Conservation (phyloP, 2,113 vertebrate species). For the Epinephelus cyanopodus region DNA sequence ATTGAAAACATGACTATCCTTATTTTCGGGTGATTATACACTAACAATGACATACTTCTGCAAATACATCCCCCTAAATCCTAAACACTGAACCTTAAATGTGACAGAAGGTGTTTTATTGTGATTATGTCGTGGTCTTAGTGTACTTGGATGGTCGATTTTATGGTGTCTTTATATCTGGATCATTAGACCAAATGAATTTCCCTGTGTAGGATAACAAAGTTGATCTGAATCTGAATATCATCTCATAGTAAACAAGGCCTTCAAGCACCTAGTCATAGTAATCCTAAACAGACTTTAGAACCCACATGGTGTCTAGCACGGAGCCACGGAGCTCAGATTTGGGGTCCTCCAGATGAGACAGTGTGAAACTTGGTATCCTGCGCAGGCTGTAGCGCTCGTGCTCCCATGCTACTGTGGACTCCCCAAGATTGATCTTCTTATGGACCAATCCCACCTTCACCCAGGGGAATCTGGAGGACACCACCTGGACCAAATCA, state of each 20-base stretch:
- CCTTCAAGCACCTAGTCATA: background rate
- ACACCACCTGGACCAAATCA: slow-evolving; percentile 76
- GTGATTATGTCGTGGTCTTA: too few species aligned
- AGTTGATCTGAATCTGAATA: too few species aligned
- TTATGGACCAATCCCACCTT: slow-evolving; percentile 83
- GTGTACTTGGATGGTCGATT: too few species aligned
- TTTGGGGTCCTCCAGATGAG: slow-evolving; percentile 82
- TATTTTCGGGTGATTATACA: too few species aligned
- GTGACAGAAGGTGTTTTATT: too few species aligned
- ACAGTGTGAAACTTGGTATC: slow-evolving; percentile 85
- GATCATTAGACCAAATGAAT: too few species aligned
- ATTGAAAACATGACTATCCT: too few species aligned
- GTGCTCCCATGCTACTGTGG: slow-evolving; percentile 85
- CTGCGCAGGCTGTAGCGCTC: slow-evolving; percentile 84
- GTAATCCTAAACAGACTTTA: background rate
- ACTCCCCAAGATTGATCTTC: slow-evolving; percentile 86
- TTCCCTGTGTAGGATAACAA: too few species aligned
- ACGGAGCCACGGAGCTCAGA: slow-evolving; percentile 82
- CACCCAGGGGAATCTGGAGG: slow-evolving; percentile 82
- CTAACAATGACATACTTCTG: too few species aligned
- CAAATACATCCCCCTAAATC: too few species aligned
- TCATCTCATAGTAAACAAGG: background rate
- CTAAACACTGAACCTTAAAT: too few species aligned
- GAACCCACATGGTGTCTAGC: slow-evolving; percentile 81
- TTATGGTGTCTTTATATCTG: too few species aligned